These are phyloP conservation scores for Agrotis segetum DNA, from an alignment of 2,888 invertebrate genomes.

Conservation along the genomic window DNA sequence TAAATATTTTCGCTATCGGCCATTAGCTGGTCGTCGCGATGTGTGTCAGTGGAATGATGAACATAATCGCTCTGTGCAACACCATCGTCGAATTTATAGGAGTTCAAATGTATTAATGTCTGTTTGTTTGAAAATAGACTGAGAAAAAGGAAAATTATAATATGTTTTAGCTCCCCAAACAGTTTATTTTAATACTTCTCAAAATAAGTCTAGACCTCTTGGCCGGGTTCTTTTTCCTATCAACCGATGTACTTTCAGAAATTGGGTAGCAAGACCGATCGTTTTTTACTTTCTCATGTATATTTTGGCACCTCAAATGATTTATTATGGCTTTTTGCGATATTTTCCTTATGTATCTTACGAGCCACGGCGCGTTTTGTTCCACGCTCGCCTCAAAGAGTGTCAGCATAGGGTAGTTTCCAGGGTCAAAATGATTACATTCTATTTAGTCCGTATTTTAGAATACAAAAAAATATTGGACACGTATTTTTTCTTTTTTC, in stretches of 20 bases:
- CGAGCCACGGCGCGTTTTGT: background rate
- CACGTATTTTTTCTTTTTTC: too few species aligned
- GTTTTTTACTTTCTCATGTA: too few species aligned
- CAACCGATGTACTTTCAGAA: too few species aligned
- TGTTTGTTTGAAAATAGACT: background rate
- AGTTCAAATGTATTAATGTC: background rate
- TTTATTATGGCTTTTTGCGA: background rate
- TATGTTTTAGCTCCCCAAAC: too few species aligned
- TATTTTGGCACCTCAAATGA: background rate
- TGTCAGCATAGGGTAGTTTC: too few species aligned
- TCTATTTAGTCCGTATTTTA: too few species aligned
- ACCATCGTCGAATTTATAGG: background rate
- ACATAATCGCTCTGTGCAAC: constrained; percentile 38
- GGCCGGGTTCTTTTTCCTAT: too few species aligned
- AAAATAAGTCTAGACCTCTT: background rate
- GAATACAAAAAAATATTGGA: too few species aligned
- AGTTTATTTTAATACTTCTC: background rate
- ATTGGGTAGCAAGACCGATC: too few species aligned
- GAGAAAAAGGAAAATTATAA: background rate
- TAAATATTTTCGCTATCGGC: constrained; percentile 43
- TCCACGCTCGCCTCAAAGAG: too few species aligned
- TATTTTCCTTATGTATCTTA: background rate
- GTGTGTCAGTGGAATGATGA: constrained; percentile 46
- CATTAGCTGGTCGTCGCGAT: constrained; percentile 42
- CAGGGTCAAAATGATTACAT: too few species aligned